Base-by-base conservation (phyloP, 2,888 invertebrate species). In the Heterodera filipjevi region DNA sequence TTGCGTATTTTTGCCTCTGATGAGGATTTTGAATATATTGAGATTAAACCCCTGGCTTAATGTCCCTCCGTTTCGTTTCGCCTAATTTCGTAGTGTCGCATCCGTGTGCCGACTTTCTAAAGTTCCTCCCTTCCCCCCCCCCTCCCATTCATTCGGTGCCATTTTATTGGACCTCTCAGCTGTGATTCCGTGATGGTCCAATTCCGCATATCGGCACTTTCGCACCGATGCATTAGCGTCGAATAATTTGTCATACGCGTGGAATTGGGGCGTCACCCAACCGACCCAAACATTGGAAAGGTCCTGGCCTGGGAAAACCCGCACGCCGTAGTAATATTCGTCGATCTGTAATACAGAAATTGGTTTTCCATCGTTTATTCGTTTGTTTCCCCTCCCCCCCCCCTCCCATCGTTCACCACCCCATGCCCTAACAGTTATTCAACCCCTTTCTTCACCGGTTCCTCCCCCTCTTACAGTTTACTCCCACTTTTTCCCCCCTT, bases 201-300 rank as follows among this genome's bases (percentile, higher is more conserved):
- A 95, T 88, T 95, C 94, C 85, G 93, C 94, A 80, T 95, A 95
- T 87, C 95, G 94, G 75, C 94, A 91, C 89, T 95, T 95, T 32
- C 89, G 78, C 33, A 88, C 86, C 32, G 87, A 85, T 14, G 76
- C 77, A 14, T 77, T 79, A n/a, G 66, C 71, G 68, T 81, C 74
- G 79, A 90, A 91, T 14, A 84, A 73, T 22, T 84, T 81, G 76
- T 87, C 85, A 84, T 82, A 85, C 66, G 85, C 84, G 70, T 91
- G 90, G 90, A 96, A 99, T 89, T 96, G 96, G 0, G 99, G 96
- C 0, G 97, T 98, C 75, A 99, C 98, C 99, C 99, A 99, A 30
- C 99, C 99, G 0, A 99, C 46, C 59, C 76, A 78, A 3, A 89
- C 95, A 94, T 0, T 93, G 93, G 0, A 75, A 53, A 95, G 95